A percentile compares a stretch with the other conserved stretches of the same genome.
Evolutionary conservation across 1,140 invertebrate species (phyloP).

Genomic region (Pogonomyrmex barbatus): DNA sequence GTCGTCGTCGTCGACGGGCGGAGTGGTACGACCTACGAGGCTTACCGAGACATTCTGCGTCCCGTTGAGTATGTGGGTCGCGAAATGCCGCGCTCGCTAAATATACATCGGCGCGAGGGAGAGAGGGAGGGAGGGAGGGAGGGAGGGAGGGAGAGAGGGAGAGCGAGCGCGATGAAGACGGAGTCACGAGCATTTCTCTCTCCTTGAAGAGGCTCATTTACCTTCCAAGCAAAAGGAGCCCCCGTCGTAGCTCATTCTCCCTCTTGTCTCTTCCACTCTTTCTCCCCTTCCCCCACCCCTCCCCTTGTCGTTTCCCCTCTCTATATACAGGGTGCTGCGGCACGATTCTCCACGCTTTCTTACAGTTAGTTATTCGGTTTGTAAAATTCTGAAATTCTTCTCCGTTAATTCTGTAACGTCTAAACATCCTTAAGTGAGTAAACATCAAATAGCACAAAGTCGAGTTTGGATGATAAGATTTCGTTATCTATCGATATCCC

Average conservation of each 20-base stretch:
- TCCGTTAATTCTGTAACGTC: not conserved
- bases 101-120: constrained; percentile 78
- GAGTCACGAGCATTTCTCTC: constrained; percentile 63
- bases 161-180: constrained; percentile 42
- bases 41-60: constrained; percentile 81
- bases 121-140: not conserved
- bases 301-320: not conserved
- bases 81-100: constrained; percentile 83
- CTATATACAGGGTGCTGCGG: not conserved
- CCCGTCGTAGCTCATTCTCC: constrained; percentile 20
- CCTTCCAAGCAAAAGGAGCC: constrained; percentile 44
- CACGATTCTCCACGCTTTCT: not conserved
- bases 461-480: not conserved
- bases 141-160: not conserved
- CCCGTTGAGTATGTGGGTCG: constrained; percentile 84
- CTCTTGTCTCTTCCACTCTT: constrained; percentile 10
- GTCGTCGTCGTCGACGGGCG: constrained; percentile 70
- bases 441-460: not conserved
- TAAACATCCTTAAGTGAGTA: not conserved
- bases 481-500: not conserved
- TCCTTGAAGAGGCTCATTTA: constrained; percentile 62
- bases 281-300: not conserved
- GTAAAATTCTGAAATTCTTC: not conserved
- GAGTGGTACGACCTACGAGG: constrained; percentile 76
- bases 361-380: not conserved